A percentile compares a stretch with the other conserved stretches of the same genome.
Conservation (phyloP, 1,140 invertebrate genomes). For the Drosophila bocqueti region DNA sequence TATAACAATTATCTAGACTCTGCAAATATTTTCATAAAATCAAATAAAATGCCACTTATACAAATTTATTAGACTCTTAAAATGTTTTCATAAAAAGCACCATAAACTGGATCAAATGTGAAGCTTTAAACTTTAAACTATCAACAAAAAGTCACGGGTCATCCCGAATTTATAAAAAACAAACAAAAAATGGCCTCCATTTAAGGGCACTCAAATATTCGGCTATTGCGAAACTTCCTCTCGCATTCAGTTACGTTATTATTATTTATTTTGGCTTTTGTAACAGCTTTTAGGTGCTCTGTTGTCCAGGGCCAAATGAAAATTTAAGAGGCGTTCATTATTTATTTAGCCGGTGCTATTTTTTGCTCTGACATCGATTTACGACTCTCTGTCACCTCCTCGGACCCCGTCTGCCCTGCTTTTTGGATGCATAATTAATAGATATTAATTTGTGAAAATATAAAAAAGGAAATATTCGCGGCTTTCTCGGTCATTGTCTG, state of each 20-base stretch:
- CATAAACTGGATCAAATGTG: not conserved
- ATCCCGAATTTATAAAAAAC: not conserved
- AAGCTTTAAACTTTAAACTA: not conserved
- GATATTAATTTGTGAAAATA: slow-evolving; percentile 49
- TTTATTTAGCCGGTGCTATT: slow-evolving; percentile 53
- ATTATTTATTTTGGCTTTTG: slow-evolving; percentile 31
- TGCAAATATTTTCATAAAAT: no score
- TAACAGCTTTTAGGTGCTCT: slow-evolving; percentile 30
- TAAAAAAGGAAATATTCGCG: slow-evolving; percentile 55
- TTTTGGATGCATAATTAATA: slow-evolving; percentile 50
- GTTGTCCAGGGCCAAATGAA: slow-evolving; percentile 56
- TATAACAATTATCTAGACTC: no score
- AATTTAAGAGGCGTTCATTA: slow-evolving; percentile 76
- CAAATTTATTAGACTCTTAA: not conserved
- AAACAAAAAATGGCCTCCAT: not conserved
- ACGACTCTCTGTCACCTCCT: slow-evolving; percentile 6
- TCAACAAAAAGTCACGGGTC: not conserved
- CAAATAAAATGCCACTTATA: not conserved
- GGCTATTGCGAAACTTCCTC: not conserved
- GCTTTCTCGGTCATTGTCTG: slow-evolving; percentile 31
- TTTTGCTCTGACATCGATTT: slow-evolving; percentile 40
- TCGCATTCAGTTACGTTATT: not conserved
- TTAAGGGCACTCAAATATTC: slow-evolving; percentile 9
- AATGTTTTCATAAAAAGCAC: not conserved
- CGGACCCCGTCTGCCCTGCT: slow-evolving; percentile 2